Evolutionary conservation across 2,113 vertebrate genomes (phyloP).

Genomic region (Leptosomus discolor): DNA sequence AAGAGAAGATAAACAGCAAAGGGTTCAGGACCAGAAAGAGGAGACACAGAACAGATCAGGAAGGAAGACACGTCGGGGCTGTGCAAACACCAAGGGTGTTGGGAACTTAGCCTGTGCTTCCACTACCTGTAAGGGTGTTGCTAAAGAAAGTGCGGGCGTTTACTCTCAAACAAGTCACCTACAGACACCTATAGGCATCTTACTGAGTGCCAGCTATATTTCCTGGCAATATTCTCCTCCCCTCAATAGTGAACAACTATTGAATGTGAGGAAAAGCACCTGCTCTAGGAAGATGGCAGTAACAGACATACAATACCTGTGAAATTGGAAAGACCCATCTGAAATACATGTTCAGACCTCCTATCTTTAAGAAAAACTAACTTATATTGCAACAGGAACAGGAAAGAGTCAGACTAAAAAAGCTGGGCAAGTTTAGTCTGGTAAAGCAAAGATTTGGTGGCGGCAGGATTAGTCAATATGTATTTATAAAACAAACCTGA

Average conservation of each 20-base stretch:
- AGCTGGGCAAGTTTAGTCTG: neutral
- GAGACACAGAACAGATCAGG: neutral
- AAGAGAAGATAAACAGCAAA: neutral
- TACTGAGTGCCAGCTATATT: neutral
- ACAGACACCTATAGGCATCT: too few relatives aligned
- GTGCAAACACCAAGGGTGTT: neutral
- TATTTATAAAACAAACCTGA: neutral
- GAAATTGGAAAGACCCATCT: neutral
- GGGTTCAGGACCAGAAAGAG: neutral
- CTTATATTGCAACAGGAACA: neutral
- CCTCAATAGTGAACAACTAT: neutral
- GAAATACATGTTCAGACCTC: neutral
- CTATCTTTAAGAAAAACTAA: neutral
- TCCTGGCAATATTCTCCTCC: neutral
- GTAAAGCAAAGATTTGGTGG: neutral
- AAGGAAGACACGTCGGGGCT: neutral
- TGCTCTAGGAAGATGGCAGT: neutral
- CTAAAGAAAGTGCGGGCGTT: neutral
- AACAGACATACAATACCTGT: neutral
- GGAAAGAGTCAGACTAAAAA: neutral
- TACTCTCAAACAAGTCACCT: neutral
- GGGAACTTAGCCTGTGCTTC: neutral
- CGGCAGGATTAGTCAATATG: neutral
- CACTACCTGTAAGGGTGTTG: neutral
- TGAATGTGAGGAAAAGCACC: neutral